Conservation (phyloP, 2,888 invertebrate species). For the Plemyria rubiginata region DNA sequence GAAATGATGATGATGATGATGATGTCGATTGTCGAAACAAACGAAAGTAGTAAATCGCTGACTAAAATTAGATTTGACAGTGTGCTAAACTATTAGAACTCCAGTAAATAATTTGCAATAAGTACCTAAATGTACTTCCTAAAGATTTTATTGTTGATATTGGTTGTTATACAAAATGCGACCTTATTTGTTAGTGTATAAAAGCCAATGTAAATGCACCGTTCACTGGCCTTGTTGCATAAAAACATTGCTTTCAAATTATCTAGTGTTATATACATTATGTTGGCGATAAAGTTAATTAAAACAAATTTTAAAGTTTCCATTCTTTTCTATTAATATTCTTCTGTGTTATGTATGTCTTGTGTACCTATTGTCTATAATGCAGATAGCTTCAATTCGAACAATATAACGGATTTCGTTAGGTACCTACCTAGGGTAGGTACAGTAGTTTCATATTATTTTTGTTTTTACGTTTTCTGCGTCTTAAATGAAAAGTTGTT, state of each 20-base stretch:
- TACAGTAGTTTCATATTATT: no score
- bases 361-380: no score
- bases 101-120: neutral
- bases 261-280: neutral
- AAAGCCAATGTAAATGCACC: neutral
- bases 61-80: slow-evolving; percentile 1
- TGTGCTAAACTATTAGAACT: neutral
- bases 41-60: neutral
- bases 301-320: neutral
- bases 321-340: neutral
- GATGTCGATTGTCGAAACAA: neutral
- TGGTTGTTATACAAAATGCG: neutral
- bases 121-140: neutral
- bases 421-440: no score
- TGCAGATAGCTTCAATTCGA: no score
- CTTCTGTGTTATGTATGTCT: no score
- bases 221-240: slow-evolving; percentile 3
- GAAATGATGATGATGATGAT: no score
- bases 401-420: no score
- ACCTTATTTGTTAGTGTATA: neutral
- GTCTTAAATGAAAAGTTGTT: no score
- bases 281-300: neutral
- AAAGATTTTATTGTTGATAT: neutral
- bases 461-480: no score
- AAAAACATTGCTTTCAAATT: neutral